Conservation (phyloP, 2,888 invertebrate species). For the Cyclophora punctaria region DNA sequence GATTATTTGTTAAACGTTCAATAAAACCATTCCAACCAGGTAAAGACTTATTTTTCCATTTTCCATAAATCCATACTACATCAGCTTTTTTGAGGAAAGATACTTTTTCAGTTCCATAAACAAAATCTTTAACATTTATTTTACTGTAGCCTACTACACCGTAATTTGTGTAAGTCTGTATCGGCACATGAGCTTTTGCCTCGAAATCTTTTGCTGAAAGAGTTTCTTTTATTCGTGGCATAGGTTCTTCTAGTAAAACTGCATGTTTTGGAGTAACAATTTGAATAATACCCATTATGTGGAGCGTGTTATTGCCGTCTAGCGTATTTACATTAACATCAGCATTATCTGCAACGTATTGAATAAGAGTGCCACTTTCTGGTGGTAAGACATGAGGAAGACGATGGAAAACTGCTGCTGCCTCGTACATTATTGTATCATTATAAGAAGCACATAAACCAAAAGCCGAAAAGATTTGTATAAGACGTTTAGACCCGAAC, state of each 20-base stretch:
- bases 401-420: conserved; percentile 31
- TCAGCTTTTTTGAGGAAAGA: conserved; percentile 10
- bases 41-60: conserved; percentile 26
- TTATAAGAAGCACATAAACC: conserved; percentile 35
- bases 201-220: conserved; percentile 15
- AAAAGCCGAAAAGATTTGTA: conserved; percentile 31
- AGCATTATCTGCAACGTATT: conserved; percentile 27
- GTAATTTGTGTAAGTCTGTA: conserved; percentile 6
- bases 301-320: background rate
- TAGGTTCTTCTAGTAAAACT: conserved; percentile 7
- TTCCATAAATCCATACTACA: conserved; percentile 29
- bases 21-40: conserved; percentile 38
- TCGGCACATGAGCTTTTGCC: too few species aligned
- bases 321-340: conserved; percentile 13
- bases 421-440: conserved; percentile 26
- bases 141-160: conserved; percentile 23
- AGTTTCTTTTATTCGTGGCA: conserved; percentile 9
- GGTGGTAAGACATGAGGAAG: conserved; percentile 33
- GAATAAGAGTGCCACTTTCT: conserved; percentile 29
- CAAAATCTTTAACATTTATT: conserved; percentile 23
- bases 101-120: conserved; percentile 17
- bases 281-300: conserved; percentile 12
- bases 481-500: conserved; percentile 33
- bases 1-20: conserved; percentile 25
- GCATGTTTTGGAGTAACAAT: conserved; percentile 20